Conservation (phyloP, 2,113 vertebrate genomes). For the Hoplias malabaricus region DNA sequence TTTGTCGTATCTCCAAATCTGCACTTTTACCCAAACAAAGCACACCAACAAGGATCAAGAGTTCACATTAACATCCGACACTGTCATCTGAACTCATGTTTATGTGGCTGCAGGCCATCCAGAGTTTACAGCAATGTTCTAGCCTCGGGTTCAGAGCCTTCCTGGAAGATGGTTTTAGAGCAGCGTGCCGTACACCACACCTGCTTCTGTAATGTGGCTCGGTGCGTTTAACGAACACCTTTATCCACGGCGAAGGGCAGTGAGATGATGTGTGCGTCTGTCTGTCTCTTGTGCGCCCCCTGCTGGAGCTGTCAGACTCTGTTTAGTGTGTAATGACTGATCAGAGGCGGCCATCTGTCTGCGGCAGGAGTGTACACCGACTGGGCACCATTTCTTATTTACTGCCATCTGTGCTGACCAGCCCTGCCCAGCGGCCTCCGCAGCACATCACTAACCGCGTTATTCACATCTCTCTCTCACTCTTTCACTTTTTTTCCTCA, state of each 20-base stretch:
- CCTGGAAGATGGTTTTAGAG: background rate
- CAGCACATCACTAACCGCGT: background rate
- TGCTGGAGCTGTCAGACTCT: constrained; percentile 48
- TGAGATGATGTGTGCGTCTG: background rate
- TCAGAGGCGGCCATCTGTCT: constrained; percentile 62
- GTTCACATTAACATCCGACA: too few relatives aligned
- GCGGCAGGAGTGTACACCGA: constrained; percentile 48
- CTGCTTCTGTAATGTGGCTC: constrained; percentile 4
- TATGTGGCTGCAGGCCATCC: background rate
- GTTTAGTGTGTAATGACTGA: constrained; percentile 36
- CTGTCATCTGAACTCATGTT: background rate
- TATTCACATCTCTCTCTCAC: too few relatives aligned
- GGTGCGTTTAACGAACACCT: constrained; percentile 7
- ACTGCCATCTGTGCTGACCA: constrained; percentile 48
- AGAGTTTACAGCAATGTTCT: too few relatives aligned
- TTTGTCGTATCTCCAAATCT: too few relatives aligned
- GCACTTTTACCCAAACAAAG: too few relatives aligned
- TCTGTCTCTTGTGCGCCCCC: constrained; percentile 48
- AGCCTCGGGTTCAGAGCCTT: too few relatives aligned
- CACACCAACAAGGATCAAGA: too few relatives aligned
- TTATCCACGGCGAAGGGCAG: background rate
- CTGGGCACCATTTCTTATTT: constrained; percentile 59
- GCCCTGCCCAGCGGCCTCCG: constrained; percentile 1
- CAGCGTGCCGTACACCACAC: background rate
- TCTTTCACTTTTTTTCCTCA: too few relatives aligned